Evolutionary conservation across 1,140 invertebrate species (phyloP).

Genomic region (Drosophila ambigua): DNA sequence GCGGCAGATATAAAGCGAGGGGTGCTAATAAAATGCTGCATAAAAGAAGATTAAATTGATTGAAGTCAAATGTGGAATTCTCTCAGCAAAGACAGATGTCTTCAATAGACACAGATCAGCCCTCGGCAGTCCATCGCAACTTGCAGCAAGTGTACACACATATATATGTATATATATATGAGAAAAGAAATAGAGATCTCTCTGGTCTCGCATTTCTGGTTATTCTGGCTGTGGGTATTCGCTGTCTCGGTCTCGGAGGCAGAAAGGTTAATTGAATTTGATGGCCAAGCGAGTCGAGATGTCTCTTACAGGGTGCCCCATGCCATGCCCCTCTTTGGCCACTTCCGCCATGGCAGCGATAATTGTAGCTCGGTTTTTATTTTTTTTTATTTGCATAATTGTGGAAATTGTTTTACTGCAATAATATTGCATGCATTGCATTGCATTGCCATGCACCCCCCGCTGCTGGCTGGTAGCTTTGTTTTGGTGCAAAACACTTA

Average conservation of each 20-base stretch:
- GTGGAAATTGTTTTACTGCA: constrained; percentile 43
- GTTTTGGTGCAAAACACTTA: constrained; percentile 50
- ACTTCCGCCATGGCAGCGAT: constrained; percentile 42
- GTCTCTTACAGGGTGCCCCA: constrained; percentile 36
- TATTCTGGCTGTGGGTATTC: constrained; percentile 2
- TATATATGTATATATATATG: not conserved
- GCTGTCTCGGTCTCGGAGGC: constrained; percentile 10
- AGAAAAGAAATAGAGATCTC: constrained; percentile 1
- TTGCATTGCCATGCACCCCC: no score
- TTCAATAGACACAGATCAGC: not conserved
- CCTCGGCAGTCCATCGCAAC: constrained; percentile 15
- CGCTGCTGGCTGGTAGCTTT: not conserved
- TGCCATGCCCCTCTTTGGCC: not conserved
- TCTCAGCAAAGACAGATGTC: no score
- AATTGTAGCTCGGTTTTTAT: constrained; percentile 48
- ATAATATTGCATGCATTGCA: constrained; percentile 44
- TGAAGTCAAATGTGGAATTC: not conserved
- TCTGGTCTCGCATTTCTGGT: constrained; percentile 21
- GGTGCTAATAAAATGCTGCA: not conserved
- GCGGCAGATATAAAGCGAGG: no score
- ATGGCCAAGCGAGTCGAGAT: constrained; percentile 8
- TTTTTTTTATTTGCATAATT: constrained; percentile 58
- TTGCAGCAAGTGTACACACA: constrained; percentile 3
- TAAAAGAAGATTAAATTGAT: no score
- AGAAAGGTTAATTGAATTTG: constrained; percentile 76